Percentiles rank a stretch among this genome's conserved stretches.
These are phyloP conservation scores for Scleropages formosus DNA, from an alignment of 2,797 vertebrate genomes.

Conservation along the genomic window DNA sequence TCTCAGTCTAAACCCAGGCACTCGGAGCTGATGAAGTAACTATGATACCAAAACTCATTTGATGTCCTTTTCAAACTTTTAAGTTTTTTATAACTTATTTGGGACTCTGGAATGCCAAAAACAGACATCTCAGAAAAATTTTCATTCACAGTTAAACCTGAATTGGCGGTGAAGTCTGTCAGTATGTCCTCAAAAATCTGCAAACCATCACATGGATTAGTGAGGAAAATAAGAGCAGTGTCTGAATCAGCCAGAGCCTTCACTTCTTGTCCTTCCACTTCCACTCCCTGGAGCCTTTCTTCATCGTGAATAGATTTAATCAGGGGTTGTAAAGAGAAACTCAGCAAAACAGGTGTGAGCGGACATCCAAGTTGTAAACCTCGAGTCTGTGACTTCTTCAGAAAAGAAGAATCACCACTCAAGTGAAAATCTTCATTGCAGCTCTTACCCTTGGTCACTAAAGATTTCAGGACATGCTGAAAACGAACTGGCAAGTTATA, in stretches of 20 bases:
- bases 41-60: conserved; percentile 25
- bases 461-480: conserved; percentile 17
- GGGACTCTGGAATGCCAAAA: not conserved
- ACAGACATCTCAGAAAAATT: conserved; percentile 37
- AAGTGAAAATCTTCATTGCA: not conserved
- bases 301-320: conserved; percentile 25
- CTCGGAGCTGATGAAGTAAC: not conserved
- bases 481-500: conserved; percentile 31
- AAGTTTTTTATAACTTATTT: conserved; percentile 5
- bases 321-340: conserved; percentile 39
- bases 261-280: conserved; percentile 17
- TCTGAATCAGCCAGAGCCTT: conserved; percentile 36
- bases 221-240: conserved; percentile 40
- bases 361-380: conserved; percentile 30
- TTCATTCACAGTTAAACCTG: conserved; percentile 42
- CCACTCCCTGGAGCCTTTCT: not conserved
- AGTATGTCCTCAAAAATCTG: conserved; percentile 43
- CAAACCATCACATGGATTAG: conserved; percentile 36
- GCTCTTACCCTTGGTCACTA: not conserved
- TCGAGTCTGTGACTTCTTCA: not conserved
- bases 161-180: conserved; percentile 38
- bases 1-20: too few relatives aligned
- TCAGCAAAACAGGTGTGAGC: conserved; percentile 33
- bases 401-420: not conserved
- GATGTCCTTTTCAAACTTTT: conserved; percentile 12